Base-by-base conservation (phyloP, 2,113 vertebrate species). In the Ciconia boyciana region DNA sequence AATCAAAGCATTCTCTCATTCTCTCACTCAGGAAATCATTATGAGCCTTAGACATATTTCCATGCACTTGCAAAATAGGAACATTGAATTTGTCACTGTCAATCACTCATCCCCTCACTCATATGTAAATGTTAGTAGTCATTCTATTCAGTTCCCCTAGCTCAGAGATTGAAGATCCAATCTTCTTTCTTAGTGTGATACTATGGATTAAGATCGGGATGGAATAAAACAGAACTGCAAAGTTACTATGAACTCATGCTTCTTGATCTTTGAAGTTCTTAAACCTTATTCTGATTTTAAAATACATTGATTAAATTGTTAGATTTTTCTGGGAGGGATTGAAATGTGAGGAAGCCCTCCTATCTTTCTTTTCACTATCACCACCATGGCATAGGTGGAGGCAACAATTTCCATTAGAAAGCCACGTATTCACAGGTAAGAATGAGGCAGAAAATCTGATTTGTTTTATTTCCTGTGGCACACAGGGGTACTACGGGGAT, bases 361-460 rank as follows among this genome's bases (percentile, higher is more conserved):
- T 46, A 3, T 16, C 6, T 61, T 80, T 55, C 16, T 68, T 74
- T 25, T 70, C 28, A 22, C 6, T 75, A 2, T 34, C n/a, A 32
- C 3, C 2, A 41, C 8, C 0, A 1, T 6, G 24, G 5, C 6
- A 14, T 16, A 52, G 79, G 14, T 16, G 3, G 6, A 61, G 18
- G 6, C 8, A 93, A 34, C 1, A 49, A 34, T 76, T 83, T 64
- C 52, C 29, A 29, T 34, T 46, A 57, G 17, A 80, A 91, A 72
- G 2, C 0, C 26, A 28, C 1, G 0, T 15, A 14, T 83, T 57
- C 43, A 31, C 4, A 26, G 15, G 13, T 57, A 24, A 86, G 31
- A 77, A 77, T 1, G 1, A 83, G 24, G 9, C 2, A 2, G 41
- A 70, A 60, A 54, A 74, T 13, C 13, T 6, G 7, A 19, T 69